These are phyloP conservation scores for Nezara viridula DNA, from an alignment of 2,888 invertebrate species.

Conservation along the genomic window DNA sequence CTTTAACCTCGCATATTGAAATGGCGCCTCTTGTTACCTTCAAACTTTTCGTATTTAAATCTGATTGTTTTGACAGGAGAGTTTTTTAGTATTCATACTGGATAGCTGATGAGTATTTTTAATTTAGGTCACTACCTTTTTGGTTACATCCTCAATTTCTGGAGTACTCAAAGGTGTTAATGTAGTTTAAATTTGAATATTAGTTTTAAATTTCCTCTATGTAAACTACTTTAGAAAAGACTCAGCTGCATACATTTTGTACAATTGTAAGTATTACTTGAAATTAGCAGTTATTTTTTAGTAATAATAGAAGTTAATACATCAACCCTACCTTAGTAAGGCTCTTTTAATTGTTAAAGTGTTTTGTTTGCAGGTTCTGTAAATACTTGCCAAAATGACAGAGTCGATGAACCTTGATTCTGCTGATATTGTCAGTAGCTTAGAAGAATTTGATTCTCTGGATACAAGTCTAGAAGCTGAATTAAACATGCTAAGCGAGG, in stretches of 20 bases:
- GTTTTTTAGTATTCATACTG: background rate
- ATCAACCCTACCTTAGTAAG: background rate
- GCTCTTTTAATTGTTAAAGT: background rate
- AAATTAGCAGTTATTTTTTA: background rate
- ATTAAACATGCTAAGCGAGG: constrained; percentile 67
- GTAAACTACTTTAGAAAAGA: background rate
- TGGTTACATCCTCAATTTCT: constrained; percentile 21
- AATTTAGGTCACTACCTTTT: constrained; percentile 37
- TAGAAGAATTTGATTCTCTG: constrained; percentile 69
- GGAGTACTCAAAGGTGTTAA: background rate
- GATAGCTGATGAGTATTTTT: constrained; percentile 10
- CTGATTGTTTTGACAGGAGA: constrained; percentile 17
- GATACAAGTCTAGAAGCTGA: constrained; percentile 70
- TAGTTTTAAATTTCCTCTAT: background rate
- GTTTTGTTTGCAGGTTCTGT: constrained; percentile 12
- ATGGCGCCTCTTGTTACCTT: constrained; percentile 60
- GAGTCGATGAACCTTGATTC: constrained; percentile 64
- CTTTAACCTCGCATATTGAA: constrained; percentile 60
- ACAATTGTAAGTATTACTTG: background rate
- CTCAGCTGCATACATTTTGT: constrained; percentile 5
- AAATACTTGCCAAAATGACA: constrained; percentile 58
- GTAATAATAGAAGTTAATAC: background rate
- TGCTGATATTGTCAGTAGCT: constrained; percentile 62
- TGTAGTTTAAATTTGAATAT: constrained; percentile 42
- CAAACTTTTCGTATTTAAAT: constrained; percentile 58